These are phyloP conservation scores for Porites australiensis DNA, from an alignment of 64 coral and sea anemone genomes.

Conservation along the genomic window DNA sequence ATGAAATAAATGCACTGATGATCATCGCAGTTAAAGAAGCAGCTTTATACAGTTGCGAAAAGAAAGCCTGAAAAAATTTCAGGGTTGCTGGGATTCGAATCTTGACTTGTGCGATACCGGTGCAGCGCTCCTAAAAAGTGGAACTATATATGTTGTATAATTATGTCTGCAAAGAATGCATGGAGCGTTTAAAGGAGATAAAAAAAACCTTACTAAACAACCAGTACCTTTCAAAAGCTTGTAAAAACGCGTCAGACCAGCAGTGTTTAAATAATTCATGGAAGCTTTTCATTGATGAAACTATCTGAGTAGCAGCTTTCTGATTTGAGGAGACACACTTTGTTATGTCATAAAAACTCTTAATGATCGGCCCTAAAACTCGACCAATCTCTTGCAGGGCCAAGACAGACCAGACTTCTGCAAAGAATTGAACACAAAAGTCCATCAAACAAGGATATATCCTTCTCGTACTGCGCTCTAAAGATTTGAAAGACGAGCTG, in stretches of 20 bases:
- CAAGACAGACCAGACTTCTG: slow-evolving; percentile 78
- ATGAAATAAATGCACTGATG: no score
- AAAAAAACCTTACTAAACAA: neutral
- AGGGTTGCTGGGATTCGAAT: no score
- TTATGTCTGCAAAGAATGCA: no score
- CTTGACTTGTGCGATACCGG: no score
- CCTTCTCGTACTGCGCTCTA: no score
- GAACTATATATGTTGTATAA: no score
- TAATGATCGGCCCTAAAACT: slow-evolving; percentile 73
- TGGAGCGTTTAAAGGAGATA: neutral
- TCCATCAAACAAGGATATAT: no score
- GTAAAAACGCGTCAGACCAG: slow-evolving; percentile 78
- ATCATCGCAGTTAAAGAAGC: no score
- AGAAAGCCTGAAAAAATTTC: no score
- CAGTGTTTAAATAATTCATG: slow-evolving; percentile 76
- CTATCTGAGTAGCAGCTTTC: slow-evolving; percentile 47
- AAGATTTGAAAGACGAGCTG: no score
- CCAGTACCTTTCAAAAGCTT: slow-evolving; percentile 83
- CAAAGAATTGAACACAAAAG: neutral
- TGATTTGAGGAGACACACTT: slow-evolving; percentile 86
- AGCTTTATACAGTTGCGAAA: no score
- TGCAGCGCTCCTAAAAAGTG: no score
- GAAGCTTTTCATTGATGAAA: slow-evolving; percentile 54
- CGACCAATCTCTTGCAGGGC: slow-evolving; percentile 71
- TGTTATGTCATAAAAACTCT: slow-evolving; percentile 74